These are phyloP conservation scores for Cryptomyrus ogoouensis DNA, from an alignment of 2,113 vertebrate species.

Conservation along the genomic window DNA sequence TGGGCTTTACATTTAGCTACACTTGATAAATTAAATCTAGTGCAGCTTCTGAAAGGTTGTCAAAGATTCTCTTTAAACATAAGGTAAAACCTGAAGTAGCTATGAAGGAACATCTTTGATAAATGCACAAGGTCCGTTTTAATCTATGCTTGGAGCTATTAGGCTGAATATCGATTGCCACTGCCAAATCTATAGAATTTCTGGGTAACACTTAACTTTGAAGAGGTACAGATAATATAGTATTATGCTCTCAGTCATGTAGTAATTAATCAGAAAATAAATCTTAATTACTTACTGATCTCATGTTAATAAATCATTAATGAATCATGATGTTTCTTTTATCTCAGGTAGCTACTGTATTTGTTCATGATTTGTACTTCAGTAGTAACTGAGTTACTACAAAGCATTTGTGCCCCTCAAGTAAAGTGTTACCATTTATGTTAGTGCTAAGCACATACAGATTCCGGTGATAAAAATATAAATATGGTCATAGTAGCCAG, in stretches of 20 bases:
- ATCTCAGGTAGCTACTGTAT: neutral
- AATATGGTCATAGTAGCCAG: neutral
- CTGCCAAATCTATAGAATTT: neutral
- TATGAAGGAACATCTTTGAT: neutral
- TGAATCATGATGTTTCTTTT: neutral
- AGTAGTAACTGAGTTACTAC: neutral
- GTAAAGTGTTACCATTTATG: neutral
- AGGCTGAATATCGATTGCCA: neutral
- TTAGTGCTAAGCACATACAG: neutral
- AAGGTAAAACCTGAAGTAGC: neutral
- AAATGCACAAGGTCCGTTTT: neutral
- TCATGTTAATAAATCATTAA: neutral
- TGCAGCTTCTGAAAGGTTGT: conserved; percentile 5
- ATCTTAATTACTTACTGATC: neutral
- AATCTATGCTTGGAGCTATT: neutral
- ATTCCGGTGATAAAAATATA: neutral
- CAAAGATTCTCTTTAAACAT: neutral
- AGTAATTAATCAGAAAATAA: neutral
- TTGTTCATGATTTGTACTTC: neutral
- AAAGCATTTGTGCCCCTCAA: neutral
- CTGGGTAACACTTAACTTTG: neutral
- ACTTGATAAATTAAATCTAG: neutral
- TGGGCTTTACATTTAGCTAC: neutral
- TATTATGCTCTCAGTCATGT: neutral
- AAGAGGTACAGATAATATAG: neutral